phyloP scores from a whole-genome alignment of 1,140 invertebrate genomes.

The Macrocentrus cingulum region DNA sequence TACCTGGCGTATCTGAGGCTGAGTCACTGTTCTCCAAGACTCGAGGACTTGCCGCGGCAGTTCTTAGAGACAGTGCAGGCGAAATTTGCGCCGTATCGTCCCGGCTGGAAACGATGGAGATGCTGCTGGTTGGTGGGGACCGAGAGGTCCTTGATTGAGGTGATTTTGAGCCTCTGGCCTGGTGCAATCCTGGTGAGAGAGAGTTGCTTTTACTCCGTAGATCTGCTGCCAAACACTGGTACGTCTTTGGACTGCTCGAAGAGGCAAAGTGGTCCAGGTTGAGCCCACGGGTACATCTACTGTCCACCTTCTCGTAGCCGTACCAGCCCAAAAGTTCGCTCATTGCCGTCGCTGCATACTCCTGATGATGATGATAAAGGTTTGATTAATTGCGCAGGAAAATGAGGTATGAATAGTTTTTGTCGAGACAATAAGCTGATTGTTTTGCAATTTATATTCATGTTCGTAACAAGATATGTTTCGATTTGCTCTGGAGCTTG shows the following conservation, averaged over 20 bases:
- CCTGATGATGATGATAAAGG: too few relatives aligned
- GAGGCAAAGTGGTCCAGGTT: slow-evolving; percentile 46
- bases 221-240: slow-evolving; percentile 28
- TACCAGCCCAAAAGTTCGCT: slow-evolving; percentile 88
- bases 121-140: slow-evolving; percentile 30
- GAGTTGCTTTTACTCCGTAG: slow-evolving; percentile 1
- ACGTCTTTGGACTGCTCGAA: slow-evolving; percentile 27
- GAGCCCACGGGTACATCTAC: slow-evolving; percentile 52
- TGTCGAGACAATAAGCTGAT: neutral
- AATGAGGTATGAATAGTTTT: neutral
- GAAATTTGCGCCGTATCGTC: slow-evolving; percentile 27
- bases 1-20: slow-evolving; percentile 43
- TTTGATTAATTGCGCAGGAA: neutral
- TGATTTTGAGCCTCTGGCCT: slow-evolving; percentile 31
- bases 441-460: neutral
- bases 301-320: slow-evolving; percentile 76
- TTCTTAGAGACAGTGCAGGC: slow-evolving; percentile 35
- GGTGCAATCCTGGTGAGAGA: slow-evolving; percentile 2
- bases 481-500: neutral
- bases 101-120: slow-evolving; percentile 29
- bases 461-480: neutral
- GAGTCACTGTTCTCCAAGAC: slow-evolving; percentile 40
- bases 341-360: slow-evolving; percentile 87
- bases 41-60: slow-evolving; percentile 37
- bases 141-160: slow-evolving; percentile 35